Evolutionary conservation across 2,113 vertebrate species (phyloP).

Genomic region (Dipodomys ordii): DNA sequence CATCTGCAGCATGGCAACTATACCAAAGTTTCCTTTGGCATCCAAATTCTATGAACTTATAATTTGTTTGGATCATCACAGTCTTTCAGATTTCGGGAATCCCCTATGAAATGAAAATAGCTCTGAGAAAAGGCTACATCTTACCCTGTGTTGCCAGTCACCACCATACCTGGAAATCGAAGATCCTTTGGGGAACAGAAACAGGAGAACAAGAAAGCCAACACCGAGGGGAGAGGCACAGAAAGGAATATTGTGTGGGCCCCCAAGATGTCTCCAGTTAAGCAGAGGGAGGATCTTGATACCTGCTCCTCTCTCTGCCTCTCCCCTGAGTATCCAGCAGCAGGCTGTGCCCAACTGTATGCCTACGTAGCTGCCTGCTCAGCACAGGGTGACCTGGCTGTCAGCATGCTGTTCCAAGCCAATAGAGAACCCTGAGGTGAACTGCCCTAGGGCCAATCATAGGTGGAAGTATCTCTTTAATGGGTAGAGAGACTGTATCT

Average conservation of each 20-base stretch:
- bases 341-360: slow-evolving; percentile 63
- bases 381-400: slow-evolving; percentile 70
- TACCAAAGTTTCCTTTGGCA: slow-evolving; percentile 62
- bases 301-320: slow-evolving; percentile 66
- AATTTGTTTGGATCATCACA: slow-evolving; percentile 57
- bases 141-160: slow-evolving; percentile 79
- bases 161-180: slow-evolving; percentile 72
- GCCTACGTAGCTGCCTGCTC: slow-evolving; percentile 68
- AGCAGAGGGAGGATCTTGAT: slow-evolving; percentile 58
- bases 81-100: slow-evolving; percentile 62
- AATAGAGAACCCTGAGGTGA: slow-evolving; percentile 75
- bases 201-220: slow-evolving; percentile 64
- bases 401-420: slow-evolving; percentile 72
- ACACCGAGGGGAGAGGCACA: slow-evolving; percentile 56
- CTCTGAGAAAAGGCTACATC: slow-evolving; percentile 75
- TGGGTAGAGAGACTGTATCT: slow-evolving; percentile 60
- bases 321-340: slow-evolving; percentile 66
- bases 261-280: slow-evolving; percentile 65
- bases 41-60: slow-evolving; percentile 47
- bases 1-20: slow-evolving; percentile 68
- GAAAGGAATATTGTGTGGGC: slow-evolving; percentile 59
- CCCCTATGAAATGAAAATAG: slow-evolving; percentile 68
- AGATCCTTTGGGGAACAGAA: slow-evolving; percentile 74
- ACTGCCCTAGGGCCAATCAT: slow-evolving; percentile 69
- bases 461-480: slow-evolving; percentile 75